Percentiles rank a stretch among this genome's conserved stretches.
Conservation (phyloP, 2,113 vertebrate genomes). For the Gambusia affinis region DNA sequence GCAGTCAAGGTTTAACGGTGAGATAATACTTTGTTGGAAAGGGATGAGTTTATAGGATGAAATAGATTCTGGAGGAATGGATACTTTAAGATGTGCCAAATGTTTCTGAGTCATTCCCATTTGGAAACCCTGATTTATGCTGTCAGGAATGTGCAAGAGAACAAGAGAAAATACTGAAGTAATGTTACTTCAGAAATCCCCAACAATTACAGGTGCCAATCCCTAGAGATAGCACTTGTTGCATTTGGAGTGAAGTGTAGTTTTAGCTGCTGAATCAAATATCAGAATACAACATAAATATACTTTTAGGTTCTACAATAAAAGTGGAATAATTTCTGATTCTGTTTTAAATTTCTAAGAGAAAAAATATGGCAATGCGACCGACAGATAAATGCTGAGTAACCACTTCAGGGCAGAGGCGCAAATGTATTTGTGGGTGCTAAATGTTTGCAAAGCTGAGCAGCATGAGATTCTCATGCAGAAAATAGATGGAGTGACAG, state of each 20-base stretch:
- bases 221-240: background rate
- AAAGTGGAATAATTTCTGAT: background rate
- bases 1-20: conserved; percentile 11
- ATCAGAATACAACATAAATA: no score
- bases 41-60: conserved; percentile 1
- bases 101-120: no score
- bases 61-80: background rate
- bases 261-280: background rate
- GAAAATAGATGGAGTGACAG: no score
- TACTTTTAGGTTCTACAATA: no score
- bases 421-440: no score
- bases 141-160: background rate
- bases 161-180: background rate
- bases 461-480: no score
- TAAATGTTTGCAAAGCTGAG: no score
- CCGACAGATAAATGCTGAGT: no score
- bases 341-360: background rate
- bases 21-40: conserved; percentile 45
- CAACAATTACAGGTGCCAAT: background rate
- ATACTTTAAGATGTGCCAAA: conserved; percentile 17
- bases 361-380: background rate
- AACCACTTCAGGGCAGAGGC: no score
- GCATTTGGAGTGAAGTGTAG: background rate
- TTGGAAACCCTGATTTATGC: background rate
- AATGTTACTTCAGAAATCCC: background rate